Evolutionary conservation across 2,888 invertebrate species (phyloP).

Genomic region (Eupithecia inturbata): DNA sequence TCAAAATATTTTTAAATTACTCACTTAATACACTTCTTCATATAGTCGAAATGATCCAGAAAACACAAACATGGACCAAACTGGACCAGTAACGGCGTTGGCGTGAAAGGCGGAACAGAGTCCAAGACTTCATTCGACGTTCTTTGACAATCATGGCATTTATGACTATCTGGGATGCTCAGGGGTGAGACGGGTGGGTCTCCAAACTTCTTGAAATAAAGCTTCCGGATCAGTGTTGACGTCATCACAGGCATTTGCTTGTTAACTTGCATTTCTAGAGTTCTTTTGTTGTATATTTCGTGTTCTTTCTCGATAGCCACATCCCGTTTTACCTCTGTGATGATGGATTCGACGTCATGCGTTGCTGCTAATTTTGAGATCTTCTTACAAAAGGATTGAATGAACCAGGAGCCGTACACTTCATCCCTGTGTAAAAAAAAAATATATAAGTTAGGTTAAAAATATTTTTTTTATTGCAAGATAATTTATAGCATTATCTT

Average conservation of each 20-base stretch:
- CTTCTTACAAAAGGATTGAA: slow-evolving; percentile 68
- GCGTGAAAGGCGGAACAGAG: slow-evolving; percentile 21
- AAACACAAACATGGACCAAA: slow-evolving; percentile 59
- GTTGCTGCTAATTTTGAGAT: slow-evolving; percentile 56
- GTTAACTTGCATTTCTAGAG: slow-evolving; percentile 55
- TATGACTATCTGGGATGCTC: slow-evolving; percentile 13
- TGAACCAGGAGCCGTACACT: slow-evolving; percentile 69
- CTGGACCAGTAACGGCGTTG: slow-evolving; percentile 49
- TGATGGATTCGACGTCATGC: slow-evolving; percentile 66
- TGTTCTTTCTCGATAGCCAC: slow-evolving; percentile 65
- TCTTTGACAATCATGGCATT: slow-evolving; percentile 26
- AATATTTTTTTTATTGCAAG: too few relatives aligned
- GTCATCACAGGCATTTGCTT: slow-evolving; percentile 50
- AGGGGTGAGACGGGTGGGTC: slow-evolving; percentile 53
- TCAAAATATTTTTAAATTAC: slow-evolving; percentile 7
- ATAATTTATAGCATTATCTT: too few relatives aligned
- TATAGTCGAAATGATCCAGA: slow-evolving; percentile 59
- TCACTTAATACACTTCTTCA: slow-evolving; percentile 61
- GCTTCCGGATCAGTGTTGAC: slow-evolving; percentile 63
- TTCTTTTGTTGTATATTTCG: slow-evolving; percentile 54
- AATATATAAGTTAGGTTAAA: not conserved
- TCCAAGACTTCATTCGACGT: slow-evolving; percentile 49
- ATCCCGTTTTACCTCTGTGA: slow-evolving; percentile 66
- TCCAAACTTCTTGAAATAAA: slow-evolving; percentile 58
- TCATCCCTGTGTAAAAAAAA: slow-evolving; percentile 42